phyloP scores from a whole-genome alignment of 1,140 invertebrate genomes.

The Drosophila sturtevanti region DNA sequence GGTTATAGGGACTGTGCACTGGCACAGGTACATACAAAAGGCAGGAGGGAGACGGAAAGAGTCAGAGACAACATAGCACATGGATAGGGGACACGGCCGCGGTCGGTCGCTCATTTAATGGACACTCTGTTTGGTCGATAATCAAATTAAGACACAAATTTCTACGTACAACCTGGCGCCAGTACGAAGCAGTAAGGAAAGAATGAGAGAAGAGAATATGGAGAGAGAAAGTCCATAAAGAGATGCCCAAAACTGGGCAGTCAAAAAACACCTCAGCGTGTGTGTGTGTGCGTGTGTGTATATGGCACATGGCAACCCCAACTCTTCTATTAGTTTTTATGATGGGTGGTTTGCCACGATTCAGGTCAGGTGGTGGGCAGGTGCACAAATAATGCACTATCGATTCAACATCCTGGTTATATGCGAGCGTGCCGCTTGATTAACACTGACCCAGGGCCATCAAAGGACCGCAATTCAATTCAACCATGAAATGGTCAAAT shows the following conservation, averaged over 20 bases:
- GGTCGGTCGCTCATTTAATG: constrained; percentile 74
- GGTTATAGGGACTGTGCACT: too few species aligned
- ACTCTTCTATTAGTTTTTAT: too few species aligned
- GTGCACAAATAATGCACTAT: constrained; percentile 37
- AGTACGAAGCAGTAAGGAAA: background rate
- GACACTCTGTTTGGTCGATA: constrained; percentile 82
- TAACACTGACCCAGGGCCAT: constrained; percentile 47
- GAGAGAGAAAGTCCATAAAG: background rate
- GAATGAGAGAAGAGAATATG: background rate
- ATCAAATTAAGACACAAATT: constrained; percentile 73
- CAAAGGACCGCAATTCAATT: background rate
- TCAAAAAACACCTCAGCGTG: background rate
- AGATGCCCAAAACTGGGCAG: constrained; percentile 37
- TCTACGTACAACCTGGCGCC: constrained; percentile 27
- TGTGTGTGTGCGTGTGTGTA: background rate
- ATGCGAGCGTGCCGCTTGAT: constrained; percentile 56
- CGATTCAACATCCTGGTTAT: background rate
- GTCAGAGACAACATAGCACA: background rate
- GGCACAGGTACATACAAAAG: background rate
- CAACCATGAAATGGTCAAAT: background rate
- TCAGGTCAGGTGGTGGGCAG: constrained; percentile 38
- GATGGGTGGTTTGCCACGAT: constrained; percentile 10
- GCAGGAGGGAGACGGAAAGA: background rate
- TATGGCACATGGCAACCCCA: background rate
- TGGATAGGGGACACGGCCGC: constrained; percentile 32